Conservation (phyloP, 2,113 vertebrate genomes). For the Prunella himalayana region DNA sequence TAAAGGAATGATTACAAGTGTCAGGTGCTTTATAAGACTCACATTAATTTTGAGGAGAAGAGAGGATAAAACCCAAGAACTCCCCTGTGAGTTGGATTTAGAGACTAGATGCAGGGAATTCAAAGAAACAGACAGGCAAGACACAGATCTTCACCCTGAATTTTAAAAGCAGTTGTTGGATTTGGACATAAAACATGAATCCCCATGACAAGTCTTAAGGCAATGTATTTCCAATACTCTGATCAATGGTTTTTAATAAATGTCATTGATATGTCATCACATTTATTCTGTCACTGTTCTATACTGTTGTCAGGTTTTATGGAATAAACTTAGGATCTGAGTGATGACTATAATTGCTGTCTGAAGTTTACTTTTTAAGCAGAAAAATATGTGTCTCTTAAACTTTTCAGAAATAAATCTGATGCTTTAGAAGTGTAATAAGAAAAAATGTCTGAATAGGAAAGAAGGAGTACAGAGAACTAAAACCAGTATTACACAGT, state of each 20-base stretch:
- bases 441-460: background rate
- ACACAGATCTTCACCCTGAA: background rate
- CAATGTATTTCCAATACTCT: background rate
- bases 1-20: background rate
- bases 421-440: background rate
- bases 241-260: background rate
- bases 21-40: background rate
- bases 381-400: background rate
- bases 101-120: background rate
- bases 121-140: background rate
- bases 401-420: background rate
- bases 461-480: background rate
- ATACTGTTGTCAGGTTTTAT: background rate
- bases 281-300: background rate
- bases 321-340: background rate
- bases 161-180: background rate
- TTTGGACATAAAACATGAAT: background rate
- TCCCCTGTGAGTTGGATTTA: background rate
- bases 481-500: background rate
- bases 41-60: background rate
- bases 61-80: background rate
- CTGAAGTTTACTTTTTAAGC: background rate
- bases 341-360: background rate
- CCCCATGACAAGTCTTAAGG: background rate
- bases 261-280: rapidly evolving